These are phyloP conservation scores for Tachyglossus aculeatus DNA, from an alignment of 2,797 vertebrate genomes.

Conservation along the genomic window DNA sequence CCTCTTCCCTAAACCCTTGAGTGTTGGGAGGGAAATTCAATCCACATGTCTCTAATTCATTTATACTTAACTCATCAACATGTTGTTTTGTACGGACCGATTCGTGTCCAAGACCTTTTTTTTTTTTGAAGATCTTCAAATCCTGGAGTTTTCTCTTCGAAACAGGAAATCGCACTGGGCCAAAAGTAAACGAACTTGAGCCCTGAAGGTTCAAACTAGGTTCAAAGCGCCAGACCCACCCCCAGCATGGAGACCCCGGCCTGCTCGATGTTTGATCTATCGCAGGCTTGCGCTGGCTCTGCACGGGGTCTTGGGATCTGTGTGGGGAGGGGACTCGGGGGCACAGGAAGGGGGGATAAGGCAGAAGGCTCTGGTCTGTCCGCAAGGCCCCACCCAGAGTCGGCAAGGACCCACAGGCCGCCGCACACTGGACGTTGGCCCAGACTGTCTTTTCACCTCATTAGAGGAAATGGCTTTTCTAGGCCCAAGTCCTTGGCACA, in stretches of 20 bases:
- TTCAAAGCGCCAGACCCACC: constrained; percentile 35
- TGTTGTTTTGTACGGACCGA: constrained; percentile 48
- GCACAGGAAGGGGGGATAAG: background rate
- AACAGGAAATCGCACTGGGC: constrained; percentile 52
- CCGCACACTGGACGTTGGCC: constrained; percentile 5
- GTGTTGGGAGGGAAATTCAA: constrained; percentile 52
- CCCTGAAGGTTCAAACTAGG: constrained; percentile 33
- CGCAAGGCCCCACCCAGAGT: constrained; percentile 6
- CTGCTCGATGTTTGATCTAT: background rate
- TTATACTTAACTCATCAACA: constrained; percentile 61
- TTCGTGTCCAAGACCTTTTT: constrained; percentile 48
- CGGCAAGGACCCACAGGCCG: background rate
- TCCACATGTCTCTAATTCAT: constrained; percentile 57
- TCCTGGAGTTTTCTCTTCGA: constrained; percentile 21
- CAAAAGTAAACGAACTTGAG: constrained; percentile 50
- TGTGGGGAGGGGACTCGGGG: background rate
- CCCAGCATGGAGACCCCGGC: constrained; percentile 8
- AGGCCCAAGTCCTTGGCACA: background rate
- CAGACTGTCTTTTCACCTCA: constrained; percentile 17
- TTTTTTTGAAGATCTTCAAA: constrained; percentile 38
- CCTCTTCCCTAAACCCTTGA: constrained; percentile 43
- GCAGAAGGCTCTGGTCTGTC: constrained; percentile 10
- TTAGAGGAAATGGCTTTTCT: constrained; percentile 19
- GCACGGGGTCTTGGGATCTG: background rate
- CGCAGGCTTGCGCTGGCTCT: background rate